These are phyloP conservation scores for Eciton burchellii DNA, from an alignment of 1,140 invertebrate genomes.

Conservation along the genomic window DNA sequence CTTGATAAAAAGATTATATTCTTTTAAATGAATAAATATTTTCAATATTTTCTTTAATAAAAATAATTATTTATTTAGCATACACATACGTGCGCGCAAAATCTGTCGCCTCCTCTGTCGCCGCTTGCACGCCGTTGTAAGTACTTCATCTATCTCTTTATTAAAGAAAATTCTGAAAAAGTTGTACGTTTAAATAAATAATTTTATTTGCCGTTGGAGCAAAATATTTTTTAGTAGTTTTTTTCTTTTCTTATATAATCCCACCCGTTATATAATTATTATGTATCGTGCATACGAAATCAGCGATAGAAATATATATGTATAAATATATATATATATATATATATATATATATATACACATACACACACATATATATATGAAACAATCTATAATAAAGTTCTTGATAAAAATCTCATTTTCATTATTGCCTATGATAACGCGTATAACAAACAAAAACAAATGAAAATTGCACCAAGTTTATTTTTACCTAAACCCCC, in stretches of 20 bases:
- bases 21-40: background rate
- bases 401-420: slow-evolving; percentile 20
- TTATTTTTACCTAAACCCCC: background rate
- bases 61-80: slow-evolving; percentile 7
- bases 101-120: background rate
- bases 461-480: slow-evolving; percentile 46
- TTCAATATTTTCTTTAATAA: background rate
- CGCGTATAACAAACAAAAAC: slow-evolving; percentile 16
- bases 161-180: background rate
- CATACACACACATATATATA: background rate
- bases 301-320: background rate
- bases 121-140: background rate
- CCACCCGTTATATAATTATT: slow-evolving; percentile 12
- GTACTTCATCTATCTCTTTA: background rate
- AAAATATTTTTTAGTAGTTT: background rate
- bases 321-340: background rate
- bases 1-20: background rate
- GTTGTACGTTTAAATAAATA: background rate
- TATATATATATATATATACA: too few relatives aligned
- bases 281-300: slow-evolving; percentile 2
- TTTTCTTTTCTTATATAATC: background rate
- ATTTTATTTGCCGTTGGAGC: background rate
- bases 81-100: too few relatives aligned
- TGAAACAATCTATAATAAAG: slow-evolving; percentile 34
- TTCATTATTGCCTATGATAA: slow-evolving; percentile 37